Conservation (phyloP, 2,797 vertebrate species). For the Anolis apletophallus region DNA sequence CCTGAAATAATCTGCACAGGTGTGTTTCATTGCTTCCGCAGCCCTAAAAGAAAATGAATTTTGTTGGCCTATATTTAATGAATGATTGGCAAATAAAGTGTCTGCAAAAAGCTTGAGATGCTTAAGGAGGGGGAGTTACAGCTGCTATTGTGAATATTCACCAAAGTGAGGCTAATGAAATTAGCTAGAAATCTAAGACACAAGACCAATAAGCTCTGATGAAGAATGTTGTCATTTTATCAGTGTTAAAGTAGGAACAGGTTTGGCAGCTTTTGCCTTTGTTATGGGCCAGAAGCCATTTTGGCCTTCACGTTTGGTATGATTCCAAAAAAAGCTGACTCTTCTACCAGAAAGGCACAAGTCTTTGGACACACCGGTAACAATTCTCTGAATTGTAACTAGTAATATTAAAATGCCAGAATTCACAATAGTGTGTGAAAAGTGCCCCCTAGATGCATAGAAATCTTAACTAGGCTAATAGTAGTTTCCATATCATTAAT, state of each 20-base stretch:
- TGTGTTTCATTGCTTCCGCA: too few species aligned
- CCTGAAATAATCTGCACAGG: too few species aligned
- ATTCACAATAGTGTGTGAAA: background rate
- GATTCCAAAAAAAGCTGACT: background rate
- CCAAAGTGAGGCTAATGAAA: too few species aligned
- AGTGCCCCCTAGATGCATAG: background rate
- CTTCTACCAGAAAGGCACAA: background rate
- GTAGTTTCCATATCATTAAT: background rate
- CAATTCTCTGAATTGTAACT: background rate
- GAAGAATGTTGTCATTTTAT: background rate
- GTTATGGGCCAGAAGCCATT: background rate
- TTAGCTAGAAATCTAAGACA: too few species aligned
- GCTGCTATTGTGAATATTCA: too few species aligned
- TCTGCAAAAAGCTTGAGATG: too few species aligned
- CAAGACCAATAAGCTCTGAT: background rate
- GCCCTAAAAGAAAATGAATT: too few species aligned
- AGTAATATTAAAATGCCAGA: background rate
- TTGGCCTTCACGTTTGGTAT: background rate
- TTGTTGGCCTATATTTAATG: too few species aligned
- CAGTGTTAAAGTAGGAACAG: background rate
- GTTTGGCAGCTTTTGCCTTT: background rate
- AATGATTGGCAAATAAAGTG: too few species aligned
- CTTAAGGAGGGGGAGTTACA: too few species aligned
- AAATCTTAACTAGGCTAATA: background rate
- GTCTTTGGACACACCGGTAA: background rate